Conservation (phyloP, 2,797 vertebrate genomes). For the Crenichthys baileyi region DNA sequence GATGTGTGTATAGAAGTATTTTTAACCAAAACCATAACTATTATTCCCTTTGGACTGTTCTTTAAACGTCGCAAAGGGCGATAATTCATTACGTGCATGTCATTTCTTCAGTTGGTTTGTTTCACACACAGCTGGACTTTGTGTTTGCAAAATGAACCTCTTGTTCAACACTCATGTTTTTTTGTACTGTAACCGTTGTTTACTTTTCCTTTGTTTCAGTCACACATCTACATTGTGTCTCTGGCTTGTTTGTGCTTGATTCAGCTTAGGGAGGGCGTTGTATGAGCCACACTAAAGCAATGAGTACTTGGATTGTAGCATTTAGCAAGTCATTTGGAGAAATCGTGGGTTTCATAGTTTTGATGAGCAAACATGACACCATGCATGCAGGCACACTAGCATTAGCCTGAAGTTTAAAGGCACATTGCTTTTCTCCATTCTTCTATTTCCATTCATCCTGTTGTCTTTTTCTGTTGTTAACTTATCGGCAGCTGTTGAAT, state of each 20-base stretch:
- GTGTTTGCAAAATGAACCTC: conserved; percentile 14
- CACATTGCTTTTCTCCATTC: conserved; percentile 13
- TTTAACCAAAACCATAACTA: conserved; percentile 54
- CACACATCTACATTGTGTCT: conserved; percentile 18
- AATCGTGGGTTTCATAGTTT: conserved; percentile 11
- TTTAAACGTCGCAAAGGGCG: conserved; percentile 21
- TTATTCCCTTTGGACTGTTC: conserved; percentile 33
- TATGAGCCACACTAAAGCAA: conserved; percentile 33
- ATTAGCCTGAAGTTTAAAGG: conserved; percentile 44
- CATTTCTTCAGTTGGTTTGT: conserved; percentile 37
- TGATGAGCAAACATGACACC: conserved; percentile 14
- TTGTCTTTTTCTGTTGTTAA: background rate
- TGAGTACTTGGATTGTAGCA: conserved; percentile 30
- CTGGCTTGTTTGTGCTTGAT: conserved; percentile 32
- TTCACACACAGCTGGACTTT: conserved; percentile 25
- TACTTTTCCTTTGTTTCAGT: conserved; percentile 1
- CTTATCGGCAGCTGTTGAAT: conserved; percentile 60
- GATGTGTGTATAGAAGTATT: conserved; percentile 49
- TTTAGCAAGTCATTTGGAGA: conserved; percentile 2
- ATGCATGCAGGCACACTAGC: conserved; percentile 17
- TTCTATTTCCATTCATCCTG: conserved; percentile 23
- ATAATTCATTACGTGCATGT: conserved; percentile 16
- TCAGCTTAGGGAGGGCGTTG: background rate
- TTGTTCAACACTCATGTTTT: conserved; percentile 9
- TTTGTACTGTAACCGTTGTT: conserved; percentile 24